Conservation (phyloP, 2,113 vertebrate species). For the Vireo altiloquus region DNA sequence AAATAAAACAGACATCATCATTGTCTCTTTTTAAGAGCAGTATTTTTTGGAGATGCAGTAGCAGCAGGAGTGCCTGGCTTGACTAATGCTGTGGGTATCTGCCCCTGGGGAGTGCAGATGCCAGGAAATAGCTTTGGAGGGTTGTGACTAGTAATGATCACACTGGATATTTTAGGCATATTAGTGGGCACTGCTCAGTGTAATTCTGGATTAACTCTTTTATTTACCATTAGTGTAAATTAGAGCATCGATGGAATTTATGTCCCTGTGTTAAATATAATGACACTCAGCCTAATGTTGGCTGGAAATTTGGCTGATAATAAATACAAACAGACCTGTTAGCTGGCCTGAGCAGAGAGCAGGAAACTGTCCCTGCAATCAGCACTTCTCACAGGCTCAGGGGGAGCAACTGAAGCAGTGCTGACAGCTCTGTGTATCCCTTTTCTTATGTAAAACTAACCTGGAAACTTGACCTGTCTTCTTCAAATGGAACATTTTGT, state of each 20-base stretch:
- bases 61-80: conserved; percentile 43
- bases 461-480: neutral
- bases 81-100: conserved; percentile 55
- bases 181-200: conserved; percentile 10
- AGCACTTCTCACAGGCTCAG: neutral
- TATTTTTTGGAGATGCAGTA: conserved; percentile 26
- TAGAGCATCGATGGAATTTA: neutral
- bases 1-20: neutral
- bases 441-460: neutral
- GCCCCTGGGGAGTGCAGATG: conserved; percentile 52
- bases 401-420: neutral
- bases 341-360: neutral
- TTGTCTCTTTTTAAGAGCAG: neutral
- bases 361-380: neutral
- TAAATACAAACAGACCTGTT: neutral
- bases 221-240: neutral
- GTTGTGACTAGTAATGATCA: conserved; percentile 50
- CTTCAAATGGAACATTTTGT: neutral
- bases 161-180: conserved; percentile 49
- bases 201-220: conserved; percentile 46
- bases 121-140: conserved; percentile 52
- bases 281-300: neutral
- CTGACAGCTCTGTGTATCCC: neutral
- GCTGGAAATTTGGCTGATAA: neutral
- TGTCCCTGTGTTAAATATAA: neutral